Base-by-base conservation (phyloP, 2,797 vertebrate genomes). In the Remorina albescens region DNA sequence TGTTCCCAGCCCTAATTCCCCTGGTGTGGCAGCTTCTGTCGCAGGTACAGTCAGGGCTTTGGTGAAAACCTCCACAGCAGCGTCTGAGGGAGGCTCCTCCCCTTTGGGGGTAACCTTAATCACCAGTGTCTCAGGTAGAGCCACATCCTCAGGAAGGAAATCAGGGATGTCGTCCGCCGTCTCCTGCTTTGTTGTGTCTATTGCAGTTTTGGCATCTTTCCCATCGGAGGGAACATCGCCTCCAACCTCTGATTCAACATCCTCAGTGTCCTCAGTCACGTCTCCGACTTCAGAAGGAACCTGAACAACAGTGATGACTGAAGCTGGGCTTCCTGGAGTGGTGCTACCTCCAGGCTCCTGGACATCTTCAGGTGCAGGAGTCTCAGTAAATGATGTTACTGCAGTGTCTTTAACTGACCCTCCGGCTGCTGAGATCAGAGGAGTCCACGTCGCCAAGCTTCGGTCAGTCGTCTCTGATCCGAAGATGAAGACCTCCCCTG, bases 401-500 rank as follows among this genome's bases (percentile, higher is more conserved):
- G 46, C 34, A 47, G 56, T 36, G 8, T 80, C 53, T 7, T 36
- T 58, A 54, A 26, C 12, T 0, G 13, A 26, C 18, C 15, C 42
- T 50, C 61, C 15, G 1, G 46, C 60, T n/a, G 19, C 23, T 34
- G 59, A 57, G 12, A 46, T 19, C 1, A 36, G 13, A 25, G 73
- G 41, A 4, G 30, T 60, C n/a, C n/a, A n/a, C n/a, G n/a, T n/a
- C n/a, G n/a, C n/a, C n/a, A n/a, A n/a, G n/a, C n/a, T n/a, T n/a
- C n/a, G n/a, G n/a, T n/a, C n/a, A n/a, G n/a, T 64, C 71, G 85
- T 86, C 32, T 88, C 91, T 36, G 87, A 86, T 50, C 83, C 74
- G 25, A 80, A 80, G 75, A 87, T 74, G 51, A 86, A 79, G 58
- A 87, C 80, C 34, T 91, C 78, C 62, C 80, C 95, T 96, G 81